These are phyloP conservation scores for Megastigmus dorsalis DNA, from an alignment of 2,888 invertebrate genomes.

Conservation along the genomic window DNA sequence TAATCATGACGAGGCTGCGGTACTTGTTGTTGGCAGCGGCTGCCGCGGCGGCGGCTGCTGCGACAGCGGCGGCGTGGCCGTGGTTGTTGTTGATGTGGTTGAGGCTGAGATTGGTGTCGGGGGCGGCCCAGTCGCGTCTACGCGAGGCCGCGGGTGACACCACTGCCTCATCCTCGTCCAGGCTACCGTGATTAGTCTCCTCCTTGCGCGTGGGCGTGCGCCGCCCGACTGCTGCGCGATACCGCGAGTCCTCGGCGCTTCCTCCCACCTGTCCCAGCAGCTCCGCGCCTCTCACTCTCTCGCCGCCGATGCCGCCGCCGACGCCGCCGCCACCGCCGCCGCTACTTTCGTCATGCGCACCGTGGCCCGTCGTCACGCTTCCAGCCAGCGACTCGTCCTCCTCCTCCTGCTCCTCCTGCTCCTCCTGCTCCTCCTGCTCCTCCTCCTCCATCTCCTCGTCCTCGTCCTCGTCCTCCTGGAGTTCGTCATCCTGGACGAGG, in stretches of 20 bases:
- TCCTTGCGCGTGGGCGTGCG: constrained; percentile 69
- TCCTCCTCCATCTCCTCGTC: constrained; percentile 23
- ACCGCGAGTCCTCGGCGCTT: constrained; percentile 65
- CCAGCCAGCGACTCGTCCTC: constrained; percentile 50
- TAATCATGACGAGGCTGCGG: constrained; percentile 93
- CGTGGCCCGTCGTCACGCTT: constrained; percentile 53
- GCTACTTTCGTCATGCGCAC: constrained; percentile 69
- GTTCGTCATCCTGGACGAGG: constrained; percentile 22
- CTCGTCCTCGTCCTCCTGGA: constrained; percentile 30
- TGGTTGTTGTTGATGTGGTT: constrained; percentile 23
- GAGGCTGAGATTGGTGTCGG: background rate
- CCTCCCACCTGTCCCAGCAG: constrained; percentile 57
- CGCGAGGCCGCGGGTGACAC: background rate
- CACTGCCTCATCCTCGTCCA: constrained; percentile 72
- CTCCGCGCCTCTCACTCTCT: constrained; percentile 62
- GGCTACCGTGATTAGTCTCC: no score
- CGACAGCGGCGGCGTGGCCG: constrained; percentile 28
- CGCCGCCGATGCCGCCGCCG: constrained; percentile 40
- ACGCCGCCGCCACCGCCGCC: constrained; percentile 55
- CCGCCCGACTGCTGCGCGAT: constrained; percentile 73
- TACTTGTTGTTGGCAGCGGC: constrained; percentile 78
- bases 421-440: constrained; percentile 40
- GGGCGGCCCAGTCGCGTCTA: constrained; percentile 37
- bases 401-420: background rate
- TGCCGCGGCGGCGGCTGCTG: constrained; percentile 42